These are phyloP conservation scores for Anableps anableps DNA, from an alignment of 2,797 vertebrate genomes.

Conservation along the genomic window DNA sequence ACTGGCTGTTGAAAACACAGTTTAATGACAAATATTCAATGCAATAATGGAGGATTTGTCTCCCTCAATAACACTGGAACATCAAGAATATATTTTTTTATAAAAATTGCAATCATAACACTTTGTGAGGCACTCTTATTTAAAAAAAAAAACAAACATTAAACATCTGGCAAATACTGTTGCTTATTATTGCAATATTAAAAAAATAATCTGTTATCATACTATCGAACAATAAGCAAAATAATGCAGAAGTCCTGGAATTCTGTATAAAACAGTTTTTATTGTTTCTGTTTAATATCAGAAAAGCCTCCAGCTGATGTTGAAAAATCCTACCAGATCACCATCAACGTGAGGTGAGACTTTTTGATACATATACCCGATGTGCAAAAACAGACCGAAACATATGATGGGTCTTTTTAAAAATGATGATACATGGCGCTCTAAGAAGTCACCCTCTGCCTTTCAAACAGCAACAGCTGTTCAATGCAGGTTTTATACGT, in stretches of 20 bases:
- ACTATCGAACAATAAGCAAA: no score
- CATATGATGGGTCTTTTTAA: not conserved
- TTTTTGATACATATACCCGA: not conserved
- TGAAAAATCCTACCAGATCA: conserved; percentile 73
- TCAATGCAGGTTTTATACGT: not conserved
- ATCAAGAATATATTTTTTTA: not conserved
- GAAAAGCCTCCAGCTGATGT: conserved; percentile 74
- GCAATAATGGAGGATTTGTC: not conserved
- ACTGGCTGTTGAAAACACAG: not conserved
- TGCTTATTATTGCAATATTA: not conserved
- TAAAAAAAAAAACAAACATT: not conserved
- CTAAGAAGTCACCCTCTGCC: not conserved
- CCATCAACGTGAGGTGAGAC: conserved; percentile 75
- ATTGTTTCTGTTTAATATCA: conserved; percentile 32
- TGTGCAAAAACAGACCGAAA: not conserved
- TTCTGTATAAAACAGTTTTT: not conserved
- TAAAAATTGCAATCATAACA: not conserved
- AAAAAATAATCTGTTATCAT: not conserved
- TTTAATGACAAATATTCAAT: not conserved
- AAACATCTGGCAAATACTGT: not conserved
- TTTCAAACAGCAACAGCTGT: not conserved
- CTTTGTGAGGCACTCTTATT: no score
- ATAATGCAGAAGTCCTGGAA: not conserved
- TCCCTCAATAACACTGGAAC: not conserved
- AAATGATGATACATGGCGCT: not conserved